Percentiles rank a stretch among this genome's conserved stretches.
phyloP scores from a whole-genome alignment of 2,888 invertebrate genomes.

The Smittia aterrima region DNA sequence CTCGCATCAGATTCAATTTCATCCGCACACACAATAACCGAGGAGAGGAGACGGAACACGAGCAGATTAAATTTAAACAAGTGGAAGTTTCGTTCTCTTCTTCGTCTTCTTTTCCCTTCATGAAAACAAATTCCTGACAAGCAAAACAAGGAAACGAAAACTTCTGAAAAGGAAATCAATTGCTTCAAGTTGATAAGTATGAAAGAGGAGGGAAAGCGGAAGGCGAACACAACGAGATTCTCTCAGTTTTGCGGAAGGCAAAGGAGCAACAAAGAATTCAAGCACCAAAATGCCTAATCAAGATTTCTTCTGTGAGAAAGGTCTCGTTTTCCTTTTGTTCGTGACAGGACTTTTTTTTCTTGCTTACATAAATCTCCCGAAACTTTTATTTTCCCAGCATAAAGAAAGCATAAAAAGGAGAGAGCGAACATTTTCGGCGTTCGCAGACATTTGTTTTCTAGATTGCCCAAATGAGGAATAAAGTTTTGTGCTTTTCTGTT shows the following conservation, averaged over 20 bases:
- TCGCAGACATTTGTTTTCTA: slow-evolving; percentile 15
- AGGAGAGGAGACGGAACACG: not conserved
- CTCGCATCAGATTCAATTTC: not conserved
- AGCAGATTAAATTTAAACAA: slow-evolving; percentile 17
- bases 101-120: not conserved
- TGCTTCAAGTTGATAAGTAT: not conserved
- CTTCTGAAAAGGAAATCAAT: not conserved
- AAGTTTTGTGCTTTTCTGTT: not conserved
- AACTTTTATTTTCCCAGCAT: not conserved
- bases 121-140: not conserved
- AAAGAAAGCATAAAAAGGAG: not conserved
- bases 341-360: slow-evolving; percentile 18
- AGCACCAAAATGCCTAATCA: slow-evolving; percentile 19
- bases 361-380: slow-evolving; percentile 13
- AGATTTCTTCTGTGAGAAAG: slow-evolving; percentile 7
- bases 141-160: not conserved
- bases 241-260: not conserved
- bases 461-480: slow-evolving; percentile 5
- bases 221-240: not conserved
- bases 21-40: not conserved
- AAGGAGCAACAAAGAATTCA: not conserved
- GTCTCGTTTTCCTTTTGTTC: slow-evolving; percentile 13
- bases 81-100: too few relatives aligned
- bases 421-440: not conserved
- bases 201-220: too few relatives aligned